These are phyloP conservation scores for Hiodon alosoides DNA, from an alignment of 2,113 vertebrate species.

Conservation along the genomic window DNA sequence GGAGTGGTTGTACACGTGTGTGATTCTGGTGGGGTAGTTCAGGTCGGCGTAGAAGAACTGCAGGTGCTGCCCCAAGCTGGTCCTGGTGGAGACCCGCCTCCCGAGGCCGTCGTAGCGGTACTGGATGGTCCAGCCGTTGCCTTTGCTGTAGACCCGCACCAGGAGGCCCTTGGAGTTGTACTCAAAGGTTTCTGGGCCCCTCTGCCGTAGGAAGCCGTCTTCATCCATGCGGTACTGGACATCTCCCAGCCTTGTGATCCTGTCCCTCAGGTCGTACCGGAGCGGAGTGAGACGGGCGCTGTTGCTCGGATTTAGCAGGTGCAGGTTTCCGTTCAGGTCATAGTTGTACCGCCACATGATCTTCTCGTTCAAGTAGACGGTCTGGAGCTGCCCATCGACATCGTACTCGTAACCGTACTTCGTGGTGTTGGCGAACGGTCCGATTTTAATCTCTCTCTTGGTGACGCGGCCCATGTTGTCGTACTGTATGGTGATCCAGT, in stretches of 20 bases:
- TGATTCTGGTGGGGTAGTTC: constrained; percentile 86
- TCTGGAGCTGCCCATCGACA: constrained; percentile 91
- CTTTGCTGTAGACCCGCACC: constrained; percentile 91
- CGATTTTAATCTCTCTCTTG: constrained; percentile 92
- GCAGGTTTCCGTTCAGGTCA: constrained; percentile 94
- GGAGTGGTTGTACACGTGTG: constrained; percentile 95
- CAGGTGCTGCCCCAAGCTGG: constrained; percentile 84
- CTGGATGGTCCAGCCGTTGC: constrained; percentile 86
- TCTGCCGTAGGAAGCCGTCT: constrained; percentile 88
- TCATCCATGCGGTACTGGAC: constrained; percentile 93
- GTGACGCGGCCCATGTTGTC: constrained; percentile 89
- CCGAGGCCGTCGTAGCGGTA: constrained; percentile 93
- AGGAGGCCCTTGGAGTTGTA: constrained; percentile 95
- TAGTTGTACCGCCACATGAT: constrained; percentile 97
- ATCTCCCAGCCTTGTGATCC: constrained; percentile 93
- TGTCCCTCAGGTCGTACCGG: constrained; percentile 88
- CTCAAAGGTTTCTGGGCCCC: constrained; percentile 90
- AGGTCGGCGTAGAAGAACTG: constrained; percentile 97
- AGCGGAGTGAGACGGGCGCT: constrained; percentile 81
- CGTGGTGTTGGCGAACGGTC: constrained; percentile 96
- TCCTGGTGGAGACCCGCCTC: constrained; percentile 86
- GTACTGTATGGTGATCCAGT: constrained; percentile 97
- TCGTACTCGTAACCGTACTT: constrained; percentile 94
- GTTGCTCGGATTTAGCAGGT: constrained; percentile 85
- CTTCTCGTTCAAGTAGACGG: constrained; percentile 91